Percentiles rank a stretch among this genome's conserved stretches.
phyloP scores from a whole-genome alignment of 2,888 invertebrate genomes.

The Pocota personata region DNA sequence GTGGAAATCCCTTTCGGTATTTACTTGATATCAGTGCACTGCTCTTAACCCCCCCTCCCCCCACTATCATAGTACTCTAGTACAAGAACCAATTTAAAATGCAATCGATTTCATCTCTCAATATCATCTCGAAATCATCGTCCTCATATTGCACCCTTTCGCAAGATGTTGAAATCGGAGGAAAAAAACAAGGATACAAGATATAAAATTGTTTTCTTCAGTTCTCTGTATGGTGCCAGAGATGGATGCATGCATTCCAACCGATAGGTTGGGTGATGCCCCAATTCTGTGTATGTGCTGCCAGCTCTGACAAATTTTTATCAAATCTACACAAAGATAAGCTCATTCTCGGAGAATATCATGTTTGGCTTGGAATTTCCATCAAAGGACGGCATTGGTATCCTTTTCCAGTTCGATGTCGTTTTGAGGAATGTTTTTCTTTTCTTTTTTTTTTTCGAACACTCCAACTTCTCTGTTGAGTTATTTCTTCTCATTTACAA shows the following conservation, averaged over 20 bases:
- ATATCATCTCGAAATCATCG: constrained; percentile 53
- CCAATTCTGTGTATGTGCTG: constrained; percentile 4
- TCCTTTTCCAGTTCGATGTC: constrained; percentile 40
- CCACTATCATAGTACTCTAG: constrained; percentile 10
- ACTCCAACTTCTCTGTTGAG: not conserved
- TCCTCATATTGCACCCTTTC: constrained; percentile 20
- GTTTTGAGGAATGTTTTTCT: constrained; percentile 16
- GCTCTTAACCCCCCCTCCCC: not conserved
- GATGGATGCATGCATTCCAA: not conserved
- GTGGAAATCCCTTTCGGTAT: constrained; percentile 60
- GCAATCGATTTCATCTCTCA: constrained; percentile 73
- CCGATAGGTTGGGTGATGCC: not conserved
- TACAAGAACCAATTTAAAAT: constrained; percentile 71
- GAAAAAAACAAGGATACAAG: constrained; percentile 15
- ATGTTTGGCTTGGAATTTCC: constrained; percentile 29
- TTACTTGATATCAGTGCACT: constrained; percentile 63
- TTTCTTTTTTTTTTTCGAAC: not conserved
- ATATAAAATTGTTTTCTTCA: constrained; percentile 28
- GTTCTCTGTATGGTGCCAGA: constrained; percentile 1
- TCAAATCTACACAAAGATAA: constrained; percentile 15
- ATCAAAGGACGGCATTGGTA: constrained; percentile 21
- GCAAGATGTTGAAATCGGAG: constrained; percentile 5
- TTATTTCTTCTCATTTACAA: constrained; percentile 3
- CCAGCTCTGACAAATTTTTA: constrained; percentile 42
- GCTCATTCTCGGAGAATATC: constrained; percentile 35